Percentiles rank a stretch among this genome's conserved stretches.
Evolutionary conservation across 2,113 vertebrate species (phyloP).

Genomic region (Coracopsis vasa): DNA sequence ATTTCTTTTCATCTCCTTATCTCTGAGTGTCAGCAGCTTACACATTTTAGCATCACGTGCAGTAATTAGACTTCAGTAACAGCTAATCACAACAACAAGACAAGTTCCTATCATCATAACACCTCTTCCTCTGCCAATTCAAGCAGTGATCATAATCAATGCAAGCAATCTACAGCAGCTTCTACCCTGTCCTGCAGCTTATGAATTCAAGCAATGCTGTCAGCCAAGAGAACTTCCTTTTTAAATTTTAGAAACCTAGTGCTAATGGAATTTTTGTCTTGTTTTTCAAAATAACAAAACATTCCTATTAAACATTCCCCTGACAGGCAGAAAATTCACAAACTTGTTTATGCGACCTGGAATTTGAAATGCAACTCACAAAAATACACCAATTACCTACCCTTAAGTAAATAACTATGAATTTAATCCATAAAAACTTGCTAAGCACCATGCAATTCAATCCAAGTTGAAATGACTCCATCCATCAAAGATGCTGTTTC

Average conservation of each 20-base stretch:
- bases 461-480: not conserved
- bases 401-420: not conserved
- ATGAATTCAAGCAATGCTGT: not conserved
- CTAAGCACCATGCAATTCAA: not conserved
- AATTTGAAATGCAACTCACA: not conserved
- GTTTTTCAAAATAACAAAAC: not conserved
- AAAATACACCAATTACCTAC: not conserved
- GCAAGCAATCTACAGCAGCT: slow-evolving; percentile 5
- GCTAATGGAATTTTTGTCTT: not conserved
- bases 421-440: not conserved
- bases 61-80: slow-evolving; percentile 50
- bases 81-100: slow-evolving; percentile 56
- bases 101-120: slow-evolving; percentile 39
- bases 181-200: not conserved
- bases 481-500: not conserved
- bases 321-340: not conserved
- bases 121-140: slow-evolving; percentile 49
- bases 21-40: slow-evolving; percentile 20
- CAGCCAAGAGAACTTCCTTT: not conserved
- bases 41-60: not conserved
- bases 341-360: not conserved
- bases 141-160: slow-evolving; percentile 14
- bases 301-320: not conserved
- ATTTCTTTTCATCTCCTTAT: slow-evolving; percentile 48
- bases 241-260: not conserved